Evolutionary conservation across 2,797 vertebrate genomes (phyloP).

Genomic region (Taeniopygia guttata): DNA sequence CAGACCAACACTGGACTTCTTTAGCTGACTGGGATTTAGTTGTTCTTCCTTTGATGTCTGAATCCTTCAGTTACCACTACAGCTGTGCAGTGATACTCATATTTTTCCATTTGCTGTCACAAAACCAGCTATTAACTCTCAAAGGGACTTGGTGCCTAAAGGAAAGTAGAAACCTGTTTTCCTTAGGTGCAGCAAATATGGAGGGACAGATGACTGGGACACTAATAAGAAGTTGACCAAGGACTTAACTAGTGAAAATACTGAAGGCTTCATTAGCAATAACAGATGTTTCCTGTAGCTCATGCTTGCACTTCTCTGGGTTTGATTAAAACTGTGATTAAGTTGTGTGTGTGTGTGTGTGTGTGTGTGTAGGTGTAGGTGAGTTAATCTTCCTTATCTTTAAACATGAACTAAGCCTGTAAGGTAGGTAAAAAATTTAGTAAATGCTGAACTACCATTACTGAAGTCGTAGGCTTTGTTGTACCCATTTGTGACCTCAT

Average conservation of each 20-base stretch:
- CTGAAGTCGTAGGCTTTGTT: not conserved
- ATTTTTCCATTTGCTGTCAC: not conserved
- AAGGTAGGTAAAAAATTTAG: not conserved
- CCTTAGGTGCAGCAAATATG: not conserved
- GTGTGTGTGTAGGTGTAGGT: not conserved
- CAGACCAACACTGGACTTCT: not conserved
- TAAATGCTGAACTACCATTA: not conserved
- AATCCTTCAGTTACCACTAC: not conserved
- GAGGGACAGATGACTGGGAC: not conserved
- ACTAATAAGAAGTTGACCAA: not conserved
- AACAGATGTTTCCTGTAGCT: not conserved
- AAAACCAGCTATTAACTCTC: not conserved
- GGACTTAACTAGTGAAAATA: not conserved
- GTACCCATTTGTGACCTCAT: not conserved
- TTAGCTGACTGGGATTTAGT: not conserved
- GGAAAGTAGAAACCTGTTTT: not conserved
- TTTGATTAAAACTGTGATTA: not conserved
- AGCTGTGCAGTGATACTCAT: not conserved
- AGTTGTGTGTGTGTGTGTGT: not conserved
- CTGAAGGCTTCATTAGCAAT: not conserved
- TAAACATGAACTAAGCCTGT: not conserved
- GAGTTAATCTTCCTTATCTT: not conserved
- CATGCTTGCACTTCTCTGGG: not conserved
- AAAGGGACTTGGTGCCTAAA: not conserved
- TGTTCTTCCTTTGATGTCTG: not conserved